Percentiles rank a stretch among this genome's conserved stretches.
These are phyloP conservation scores for Garrulus glandarius DNA, from an alignment of 2,797 vertebrate species.

Conservation along the genomic window DNA sequence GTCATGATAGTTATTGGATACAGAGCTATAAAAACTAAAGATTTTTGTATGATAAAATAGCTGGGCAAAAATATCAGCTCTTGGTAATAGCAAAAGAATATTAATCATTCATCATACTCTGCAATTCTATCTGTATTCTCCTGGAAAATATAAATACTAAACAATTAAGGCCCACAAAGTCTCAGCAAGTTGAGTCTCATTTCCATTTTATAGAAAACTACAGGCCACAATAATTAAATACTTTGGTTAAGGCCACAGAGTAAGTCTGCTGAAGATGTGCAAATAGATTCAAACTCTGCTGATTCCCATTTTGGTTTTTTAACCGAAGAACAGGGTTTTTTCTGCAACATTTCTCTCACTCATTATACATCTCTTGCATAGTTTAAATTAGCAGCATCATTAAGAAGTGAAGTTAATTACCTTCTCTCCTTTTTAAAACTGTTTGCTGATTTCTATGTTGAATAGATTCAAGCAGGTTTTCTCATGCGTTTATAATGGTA, in stretches of 20 bases:
- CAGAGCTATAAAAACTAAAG: neutral
- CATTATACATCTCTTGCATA: neutral
- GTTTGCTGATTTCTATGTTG: conserved; percentile 2
- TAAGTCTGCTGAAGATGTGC: neutral
- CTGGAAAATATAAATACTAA: neutral
- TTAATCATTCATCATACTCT: neutral
- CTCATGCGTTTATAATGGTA: neutral
- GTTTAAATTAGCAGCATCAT: conserved; percentile 16
- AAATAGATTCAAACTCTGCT: neutral
- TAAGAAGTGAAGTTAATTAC: conserved; percentile 34
- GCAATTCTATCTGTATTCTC: neutral
- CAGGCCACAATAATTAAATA: neutral
- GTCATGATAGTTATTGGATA: neutral
- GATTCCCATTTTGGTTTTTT: neutral
- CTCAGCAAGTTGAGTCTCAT: neutral
- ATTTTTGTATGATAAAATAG: neutral
- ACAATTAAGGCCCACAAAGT: neutral
- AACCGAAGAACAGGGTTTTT: neutral
- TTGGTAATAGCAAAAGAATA: neutral
- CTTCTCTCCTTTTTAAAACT: neutral
- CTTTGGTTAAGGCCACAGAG: neutral
- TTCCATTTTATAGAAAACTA: neutral
- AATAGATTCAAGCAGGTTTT: neutral
- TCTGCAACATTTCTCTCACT: neutral
- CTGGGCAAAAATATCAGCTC: neutral